Percentiles rank a stretch among this genome's conserved stretches.
phyloP scores from a whole-genome alignment of 2,797 vertebrate species.

The Geotrypetes seraphini region DNA sequence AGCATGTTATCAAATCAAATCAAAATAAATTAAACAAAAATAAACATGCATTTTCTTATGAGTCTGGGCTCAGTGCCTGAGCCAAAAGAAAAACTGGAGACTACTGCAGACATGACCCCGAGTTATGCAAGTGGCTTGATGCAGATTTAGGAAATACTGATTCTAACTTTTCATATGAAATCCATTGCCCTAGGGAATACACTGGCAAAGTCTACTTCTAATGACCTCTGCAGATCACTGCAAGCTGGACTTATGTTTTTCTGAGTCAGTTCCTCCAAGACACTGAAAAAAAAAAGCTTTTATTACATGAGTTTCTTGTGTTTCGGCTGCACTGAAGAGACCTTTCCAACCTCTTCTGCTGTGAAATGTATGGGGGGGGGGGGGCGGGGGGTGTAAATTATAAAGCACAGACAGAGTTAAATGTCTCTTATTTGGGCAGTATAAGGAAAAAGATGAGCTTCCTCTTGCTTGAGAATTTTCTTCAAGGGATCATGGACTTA shows the following conservation, averaged over 20 bases:
- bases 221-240: constrained; percentile 15
- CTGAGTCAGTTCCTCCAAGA: constrained; percentile 1
- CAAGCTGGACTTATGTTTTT: background rate
- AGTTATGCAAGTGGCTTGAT: constrained; percentile 20
- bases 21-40: too few relatives aligned
- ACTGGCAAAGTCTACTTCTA: constrained; percentile 15
- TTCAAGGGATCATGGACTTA: too few relatives aligned
- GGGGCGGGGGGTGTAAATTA: too few relatives aligned
- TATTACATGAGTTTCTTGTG: background rate
- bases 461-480: background rate
- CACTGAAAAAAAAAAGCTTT: constrained; percentile 2
- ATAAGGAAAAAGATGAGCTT: too few relatives aligned
- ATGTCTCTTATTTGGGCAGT: fast-evolving
- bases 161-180: too few relatives aligned
- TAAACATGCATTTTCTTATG: background rate
- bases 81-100: constrained; percentile 31
- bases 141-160: background rate
- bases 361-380: too few relatives aligned
- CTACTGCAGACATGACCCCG: constrained; percentile 29
- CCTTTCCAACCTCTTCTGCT: too few relatives aligned
- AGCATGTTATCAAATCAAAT: too few relatives aligned
- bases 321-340: background rate
- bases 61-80: constrained; percentile 32
- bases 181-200: background rate
- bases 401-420: fast-evolving